Base-by-base conservation (phyloP, 2,797 vertebrate genomes). In the Apogon talboti region DNA sequence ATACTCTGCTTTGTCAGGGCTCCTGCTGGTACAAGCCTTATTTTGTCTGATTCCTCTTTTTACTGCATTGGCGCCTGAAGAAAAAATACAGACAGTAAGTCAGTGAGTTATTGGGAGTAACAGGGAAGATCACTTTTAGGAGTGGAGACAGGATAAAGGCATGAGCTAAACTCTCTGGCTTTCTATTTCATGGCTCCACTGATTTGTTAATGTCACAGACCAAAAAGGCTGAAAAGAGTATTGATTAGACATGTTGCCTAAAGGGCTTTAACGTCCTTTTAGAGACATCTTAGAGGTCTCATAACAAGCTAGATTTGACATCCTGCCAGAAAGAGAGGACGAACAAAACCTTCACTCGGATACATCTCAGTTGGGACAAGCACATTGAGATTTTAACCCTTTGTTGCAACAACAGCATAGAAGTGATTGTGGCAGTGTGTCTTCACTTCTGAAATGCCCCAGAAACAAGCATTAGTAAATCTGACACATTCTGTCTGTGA, bases 201-300 rank as follows among this genome's bases (percentile, higher is more conserved):
- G 80, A 86, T 86, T 69, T 73, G 75, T 73, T 80, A 74, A 84
- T 82, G 79, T 78, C 86, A 72, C 80, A 82, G 76, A 49, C 52
- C 28, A 61, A 70, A n/a, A 79, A 64, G 21, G 37, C 73, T 43
- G 64, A 78, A 80, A 74, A 64, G 74, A 71, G 48, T 78, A 90
- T 83, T 70, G 82, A 90, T 83, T 76, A 70, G 71, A 80, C 83
- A 81, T n/a, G 43, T 63, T 21, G 47, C 81, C 63, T 73, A 59
- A 80, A 83, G 75, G 69, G 57, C 44, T 74, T 59, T 54, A 7
- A 60, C 67, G 73, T 68, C 67, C 66, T 71, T 78, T 78, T 19
- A 9, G 40, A 40, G 53, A 76, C 44, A 48, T 76, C 58, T 74
- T 61, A 47, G 21, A 68, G 53, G 47, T 74, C 57, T 72, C 48